Base-by-base conservation (phyloP, 2,797 vertebrate genomes). In the Oreonectes daqikongensis region DNA sequence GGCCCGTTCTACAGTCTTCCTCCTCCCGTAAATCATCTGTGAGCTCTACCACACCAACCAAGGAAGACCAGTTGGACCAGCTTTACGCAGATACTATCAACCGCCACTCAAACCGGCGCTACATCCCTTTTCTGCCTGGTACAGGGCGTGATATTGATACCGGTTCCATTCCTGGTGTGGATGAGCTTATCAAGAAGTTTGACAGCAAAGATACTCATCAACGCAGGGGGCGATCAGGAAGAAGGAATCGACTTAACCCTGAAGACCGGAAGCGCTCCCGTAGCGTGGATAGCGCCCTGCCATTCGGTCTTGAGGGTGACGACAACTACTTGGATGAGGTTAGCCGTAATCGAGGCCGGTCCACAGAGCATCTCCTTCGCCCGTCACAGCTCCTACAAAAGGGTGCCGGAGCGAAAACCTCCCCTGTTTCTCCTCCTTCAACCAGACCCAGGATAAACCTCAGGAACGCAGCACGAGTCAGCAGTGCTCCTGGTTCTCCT, bases 91-190 rank as follows among this genome's bases (percentile, higher is more conserved):
- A 98, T 81, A 94, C 92, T 0, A 96, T 99, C 59, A 99, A 99
- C 82, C 93, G 98, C 0, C 98, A 99, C 0, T 92, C 96, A 77
- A 99, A 99, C 81, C 92, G 98, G 17, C 94, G 98, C 46, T 99
- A 99, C 72, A 97, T 99, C 65, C 98, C 97, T 0, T 99, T 99
- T 89, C 66, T 92, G 59, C 93, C 98, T 0, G 98, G 98, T 59
- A 98, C 98, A 0, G 97, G 98, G 18, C 91, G 98, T 69, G 97
- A 97, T 83, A 99, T 99, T 1, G 97, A 99, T 86, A 98, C 95
- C 0, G 96, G 93, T 5, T 94, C 96, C 2, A 95, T 97, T 70
- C 94, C 94, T 1, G 94, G 88, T 1, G 95, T 99, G 0, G 95
- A 99, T 75, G 92, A 96, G 79, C 90, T 99, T 8, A 99, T 99